Evolutionary conservation across 2,888 invertebrate genomes (phyloP), one percentile per base, ranked within the genome.

Genomic region (Eurytoma adleriae): DNA sequence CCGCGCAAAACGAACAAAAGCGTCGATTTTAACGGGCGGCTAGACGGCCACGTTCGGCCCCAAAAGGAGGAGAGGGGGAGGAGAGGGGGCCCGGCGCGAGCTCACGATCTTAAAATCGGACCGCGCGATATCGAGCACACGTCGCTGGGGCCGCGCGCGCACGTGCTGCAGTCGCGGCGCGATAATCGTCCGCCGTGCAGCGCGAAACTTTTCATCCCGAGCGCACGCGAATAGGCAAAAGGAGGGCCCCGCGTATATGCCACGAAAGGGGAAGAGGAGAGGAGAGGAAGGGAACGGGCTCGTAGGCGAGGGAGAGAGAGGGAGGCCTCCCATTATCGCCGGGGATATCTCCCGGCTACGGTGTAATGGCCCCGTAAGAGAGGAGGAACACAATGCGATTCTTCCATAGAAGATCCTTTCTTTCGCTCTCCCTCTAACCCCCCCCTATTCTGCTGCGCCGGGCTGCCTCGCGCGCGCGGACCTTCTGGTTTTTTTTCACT

Each of bases 351-450:
- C 66, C 40, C 40, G 40, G 67, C 57, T 73, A 68, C 72, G 78
- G 68, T 78, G 72, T 78, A 78, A 78, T 78, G 79, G 79, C 74
- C 79, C 61, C 70, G 57, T 2, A 48, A 69, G 62, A 62, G 61
- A 57, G 61, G 59, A 62, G 24, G 62, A 70, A 80, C 40, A 80
- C 80, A 80, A 80, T 80, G 76, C 76, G 72, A 80, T 80, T 80
- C 80, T 72, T 68, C 79, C n/a, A 40, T 18, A 30, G 64, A n/a
- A n/a, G 10, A 40, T 50, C 67, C 61, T 68, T 67, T 74, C 74
- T 70, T 40, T 56, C 54, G 12, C 30, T 20, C 56, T n/a, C 30
- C 16, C 48, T 18, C 61, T 0, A 18, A 30, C n/a, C 20, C 48
- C 27, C 20, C 18, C 73, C 54, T n/a, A n/a, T n/a, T n/a, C n/a